Base-by-base conservation (phyloP, 2,888 invertebrate species). In the Phanerotoma sp. region DNA sequence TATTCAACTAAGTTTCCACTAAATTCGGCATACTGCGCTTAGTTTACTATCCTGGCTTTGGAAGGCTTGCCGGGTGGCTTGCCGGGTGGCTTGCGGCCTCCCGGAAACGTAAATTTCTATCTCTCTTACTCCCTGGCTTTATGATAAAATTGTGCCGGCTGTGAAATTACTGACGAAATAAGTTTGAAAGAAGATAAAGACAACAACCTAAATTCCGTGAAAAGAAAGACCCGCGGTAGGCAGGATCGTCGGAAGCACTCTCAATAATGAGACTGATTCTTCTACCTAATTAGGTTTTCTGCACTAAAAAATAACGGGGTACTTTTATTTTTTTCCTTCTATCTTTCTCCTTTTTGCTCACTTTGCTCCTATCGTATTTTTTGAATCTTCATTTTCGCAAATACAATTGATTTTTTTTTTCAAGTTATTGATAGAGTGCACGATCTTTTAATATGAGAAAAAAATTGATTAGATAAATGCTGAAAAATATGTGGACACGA, bases 1-100 rank as follows among this genome's bases (percentile, higher is more conserved):
- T 72, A 71, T 70, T 67, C 71, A 66, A 71, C 70, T 66, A 70
- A 73, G 69, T 73, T 74, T 67, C 66, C 66, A 58, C 66, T 64
- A 72, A 72, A 72, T 73, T 72, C 68, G 69, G 64, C 63, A 62
- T 66, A 64, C 60, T 53, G 53, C 55, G 41, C 56, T 60, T 56
- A 58, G 52, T 62, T 55, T 58, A 58, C 51, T 48, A 47, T 51
- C 38, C 33, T 47, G 33, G 50, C 51, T 45, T 50, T 53, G 50
- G 48, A 33, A 42, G 53, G 44, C 45, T 33, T 21, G 44, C 37
- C 16, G 15, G 7, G 15, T 11, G 32, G 32, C 10, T 25, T n/a
- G 25, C 21, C 13, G 42, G 42, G 9, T 51, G 41, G 47, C 56
- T 48, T 37, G 25, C 20, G 22, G 37, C 33, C 42, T 46, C 46